Evolutionary conservation across 2,797 vertebrate genomes (phyloP), one percentile per base, ranked within the genome.

Genomic region (Eospalax fontanierii): DNA sequence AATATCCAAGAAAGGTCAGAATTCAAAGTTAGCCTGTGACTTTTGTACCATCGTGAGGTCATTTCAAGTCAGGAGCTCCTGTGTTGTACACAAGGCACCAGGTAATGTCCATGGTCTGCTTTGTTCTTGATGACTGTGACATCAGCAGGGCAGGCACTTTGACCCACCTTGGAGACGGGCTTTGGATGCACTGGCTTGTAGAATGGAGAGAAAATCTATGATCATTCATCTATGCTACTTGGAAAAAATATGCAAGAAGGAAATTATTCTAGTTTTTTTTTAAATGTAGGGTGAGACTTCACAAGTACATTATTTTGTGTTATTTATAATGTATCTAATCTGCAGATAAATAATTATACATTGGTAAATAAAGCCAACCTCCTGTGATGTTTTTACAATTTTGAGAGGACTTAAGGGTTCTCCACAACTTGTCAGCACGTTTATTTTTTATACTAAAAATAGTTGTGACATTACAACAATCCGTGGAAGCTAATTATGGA

Each of bases 361-460:
- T 68, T 68, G 15, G 10, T 65, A n/a, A 89, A 30, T 57, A 89
- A 83, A 57, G 76, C 8, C 63, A 79, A 0, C 16, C 19, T 78
- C 50, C 38, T 57, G 33, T 63, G 43, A 12, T 6, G 5, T 50
- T 82, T 40, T 89, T 75, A 70, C 8, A 59, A 46, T 35, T 54
- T n/a, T 4, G 35, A 87, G 12, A 61, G 70, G 70, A 61, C 15
- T 8, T n/a, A 8, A 26, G 0, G 0, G 1, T 80, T 71, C 61
- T 80, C 59, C n/a, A 76, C 65, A 63, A 50, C 6, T 21, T 93
- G 70, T 70, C 18, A n/a, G n/a, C 35, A 35, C 18, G 3, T 16
- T 11, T 7, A 61, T 71, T 93, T 96, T 86, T 54, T 79, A 9
- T 61, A 46, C 63, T 79, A 38, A 90, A 92, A 85, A 71, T 61